Base-by-base conservation (phyloP, 2,888 invertebrate species). In the Leptarthrus brevirostris region DNA sequence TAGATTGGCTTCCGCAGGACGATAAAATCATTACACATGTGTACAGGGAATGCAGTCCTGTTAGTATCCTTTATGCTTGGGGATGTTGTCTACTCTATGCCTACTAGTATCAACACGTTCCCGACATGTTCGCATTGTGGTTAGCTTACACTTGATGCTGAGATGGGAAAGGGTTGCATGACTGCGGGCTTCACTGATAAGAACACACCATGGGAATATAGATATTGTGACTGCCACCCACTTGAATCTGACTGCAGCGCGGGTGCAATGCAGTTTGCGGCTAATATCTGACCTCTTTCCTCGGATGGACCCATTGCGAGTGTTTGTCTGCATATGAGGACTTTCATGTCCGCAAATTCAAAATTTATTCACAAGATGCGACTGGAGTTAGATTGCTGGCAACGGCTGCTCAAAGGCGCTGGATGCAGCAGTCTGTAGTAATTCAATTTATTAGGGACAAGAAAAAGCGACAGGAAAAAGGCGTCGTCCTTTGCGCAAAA, bases 201-300 rank as follows among this genome's bases (percentile, higher is more conserved):
- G 52, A 69, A 70, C 52, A 34, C 52, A 22, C 44, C 49, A 70
- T 8, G 34, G 69, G 34, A 18, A 44, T 16, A 66, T 47, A 26
- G 22, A 30, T 34, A 49, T 40, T 26, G 18, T 10, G 24, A 52
- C 30, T 30, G 14, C 53, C 53, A 70, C 53, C 53, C 53, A 53
- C 70, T 53, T 20, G 18, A 36, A 8, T 36, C 20, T 54, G 30
- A 64, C 69, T 74, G 74, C 69, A 74, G 74, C 69, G 74, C 69
- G 74, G 74, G 74, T 74, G 69, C 74, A 74, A 49, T 74, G 74
- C 74, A 74, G 74, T 69, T 74, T 74, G 69, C 69, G 74, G 69
- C 66, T 73, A 73, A 73, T 66, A 54, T 73, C 53, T 73, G 73
- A 73, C 73, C 73, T 73, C 40, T 34, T 64, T 73, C 36, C 54